Base-by-base conservation (phyloP, 2,113 vertebrate species). In the Phrynocephalus versicolor region DNA sequence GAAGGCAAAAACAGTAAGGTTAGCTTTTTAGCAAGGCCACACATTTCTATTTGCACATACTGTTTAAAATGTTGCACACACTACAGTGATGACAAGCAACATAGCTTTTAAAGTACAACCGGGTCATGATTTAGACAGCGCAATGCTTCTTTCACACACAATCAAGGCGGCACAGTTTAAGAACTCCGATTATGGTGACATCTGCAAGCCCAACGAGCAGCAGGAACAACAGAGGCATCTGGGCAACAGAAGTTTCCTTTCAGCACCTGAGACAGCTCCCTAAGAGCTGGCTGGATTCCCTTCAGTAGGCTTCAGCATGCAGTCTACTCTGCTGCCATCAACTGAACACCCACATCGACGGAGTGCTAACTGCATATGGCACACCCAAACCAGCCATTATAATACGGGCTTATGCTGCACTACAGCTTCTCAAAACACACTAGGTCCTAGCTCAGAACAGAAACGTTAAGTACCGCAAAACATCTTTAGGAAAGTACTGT, bases 251-350 rank as follows among this genome's bases (percentile, higher is more conserved):
- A 83, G 69, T 72, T 51, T 82, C 25, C n/a, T 57, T 87, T 30
- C 14, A 75, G 79, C 18, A 35, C 85, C 58, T 51, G 76, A 79
- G 87, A 88, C 87, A 80, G 87, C 87, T 21, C 75, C 23, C 72
- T 62, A n/a, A 35, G 83, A n/a, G 67, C 37, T 74, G 64, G 78
- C 10, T 80, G 39, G 51, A 15, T 70, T 7, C 70, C 37, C 37
- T 85, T 65, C 64, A 51, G 51, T 33, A 67, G 15, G 35, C 8
- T 70, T 74, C 77, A 79, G 71, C 78, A 76, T 27, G n/a, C 69
- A 57, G 27, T 65, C 67, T 18, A 14, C 14, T 30, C 41, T 64
- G 58, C 75, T 73, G 69, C 86, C 75, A 57, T 57, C 57, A 79
- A 39, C 15, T 8, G 70, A 81, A 65, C 39, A 86, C 69, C 60